Evolutionary conservation across 2,888 invertebrate genomes (phyloP).

Genomic region (Brachycybe producta): DNA sequence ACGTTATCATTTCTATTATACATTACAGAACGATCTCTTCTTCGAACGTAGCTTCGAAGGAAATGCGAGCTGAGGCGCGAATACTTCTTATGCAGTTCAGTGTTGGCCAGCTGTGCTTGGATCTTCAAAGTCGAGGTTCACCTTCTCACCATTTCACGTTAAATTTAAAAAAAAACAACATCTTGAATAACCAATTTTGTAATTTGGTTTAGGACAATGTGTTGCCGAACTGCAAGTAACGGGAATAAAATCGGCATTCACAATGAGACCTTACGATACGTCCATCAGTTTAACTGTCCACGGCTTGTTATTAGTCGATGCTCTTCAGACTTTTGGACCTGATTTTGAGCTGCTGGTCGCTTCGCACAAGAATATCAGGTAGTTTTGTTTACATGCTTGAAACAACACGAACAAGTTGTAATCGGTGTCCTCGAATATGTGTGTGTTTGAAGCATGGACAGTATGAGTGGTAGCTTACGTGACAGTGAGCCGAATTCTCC

Average conservation of each 20-base stretch:
- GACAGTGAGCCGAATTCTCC: conserved; percentile 89
- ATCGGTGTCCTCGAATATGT: conserved; percentile 18
- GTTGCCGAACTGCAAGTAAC: conserved; percentile 86
- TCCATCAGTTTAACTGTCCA: conserved; percentile 76
- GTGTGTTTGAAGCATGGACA: conserved; percentile 67
- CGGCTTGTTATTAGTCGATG: conserved; percentile 82
- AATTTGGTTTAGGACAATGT: conserved; percentile 69
- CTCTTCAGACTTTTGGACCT: conserved; percentile 84
- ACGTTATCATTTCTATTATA: too few species aligned
- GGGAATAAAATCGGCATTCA: conserved; percentile 64
- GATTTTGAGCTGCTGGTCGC: conserved; percentile 90
- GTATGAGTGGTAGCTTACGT: conserved; percentile 76
- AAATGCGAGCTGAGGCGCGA: conserved; percentile 44
- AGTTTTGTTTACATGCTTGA: conserved; percentile 23
- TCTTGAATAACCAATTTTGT: conserved; percentile 43
- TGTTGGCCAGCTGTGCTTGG: conserved; percentile 65
- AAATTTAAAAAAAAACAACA: too few species aligned
- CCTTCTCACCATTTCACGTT: not conserved
- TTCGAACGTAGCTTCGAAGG: too few species aligned
- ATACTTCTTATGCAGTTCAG: conserved; percentile 72
- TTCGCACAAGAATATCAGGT: conserved; percentile 88
- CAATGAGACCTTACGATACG: conserved; percentile 58
- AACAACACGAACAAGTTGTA: conserved; percentile 7
- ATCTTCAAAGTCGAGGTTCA: conserved; percentile 42
- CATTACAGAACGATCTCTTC: too few species aligned